These are phyloP conservation scores for Conger conger DNA, from an alignment of 2,113 vertebrate genomes.

Conservation along the genomic window DNA sequence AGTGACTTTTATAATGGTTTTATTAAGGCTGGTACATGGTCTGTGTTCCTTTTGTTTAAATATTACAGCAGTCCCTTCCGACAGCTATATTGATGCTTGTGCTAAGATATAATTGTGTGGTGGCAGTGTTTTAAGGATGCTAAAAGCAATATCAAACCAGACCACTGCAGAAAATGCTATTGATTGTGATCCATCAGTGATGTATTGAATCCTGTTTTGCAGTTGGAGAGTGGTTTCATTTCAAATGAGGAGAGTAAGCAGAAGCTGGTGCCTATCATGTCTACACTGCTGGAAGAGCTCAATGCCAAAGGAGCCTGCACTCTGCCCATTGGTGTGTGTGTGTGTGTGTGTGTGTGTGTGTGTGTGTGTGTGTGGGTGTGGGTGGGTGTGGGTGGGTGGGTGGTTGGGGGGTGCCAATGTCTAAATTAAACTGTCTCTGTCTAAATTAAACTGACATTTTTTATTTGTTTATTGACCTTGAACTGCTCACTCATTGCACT, in stretches of 20 bases:
- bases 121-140: background rate
- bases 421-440: too few relatives aligned
- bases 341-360: background rate
- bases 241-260: slow-evolving; percentile 96
- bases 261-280: slow-evolving; percentile 94
- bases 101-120: too few relatives aligned
- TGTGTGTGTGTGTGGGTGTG: background rate
- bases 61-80: background rate
- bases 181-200: background rate
- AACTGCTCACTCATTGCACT: background rate
- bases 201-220: slow-evolving; percentile 33
- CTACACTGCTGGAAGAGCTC: slow-evolving; percentile 89
- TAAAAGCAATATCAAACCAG: background rate
- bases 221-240: slow-evolving; percentile 96
- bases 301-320: slow-evolving; percentile 92
- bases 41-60: background rate
- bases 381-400: background rate
- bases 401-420: too few relatives aligned
- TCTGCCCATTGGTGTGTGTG: slow-evolving; percentile 82
- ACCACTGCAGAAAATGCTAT: background rate
- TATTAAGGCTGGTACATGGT: background rate
- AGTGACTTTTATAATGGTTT: too few relatives aligned
- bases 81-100: background rate
- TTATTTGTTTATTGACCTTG: background rate
- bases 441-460: background rate